Conservation (phyloP, 37 sponge, comb jelly and placozoan species). For the Mnemiopsis leidyi region DNA sequence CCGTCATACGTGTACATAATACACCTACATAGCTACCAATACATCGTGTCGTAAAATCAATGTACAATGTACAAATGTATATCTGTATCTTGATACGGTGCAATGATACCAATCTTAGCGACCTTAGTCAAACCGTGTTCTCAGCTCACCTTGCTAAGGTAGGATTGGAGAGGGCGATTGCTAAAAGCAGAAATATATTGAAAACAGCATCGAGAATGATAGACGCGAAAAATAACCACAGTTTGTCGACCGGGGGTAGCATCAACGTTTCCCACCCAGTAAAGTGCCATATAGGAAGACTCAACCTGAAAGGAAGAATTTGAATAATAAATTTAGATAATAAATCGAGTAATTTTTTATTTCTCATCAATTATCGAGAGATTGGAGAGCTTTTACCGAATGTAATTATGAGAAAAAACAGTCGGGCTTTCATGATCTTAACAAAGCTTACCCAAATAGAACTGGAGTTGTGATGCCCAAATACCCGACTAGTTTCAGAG, state of each 20-base stretch:
- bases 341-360: too few relatives aligned
- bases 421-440: not conserved
- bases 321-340: too few relatives aligned
- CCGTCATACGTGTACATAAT: not conserved
- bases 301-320: not conserved
- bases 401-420: too few relatives aligned
- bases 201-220: not conserved
- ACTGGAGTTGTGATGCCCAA: constrained; percentile 43
- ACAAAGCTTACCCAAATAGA: constrained; percentile 14
- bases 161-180: constrained; percentile 55
- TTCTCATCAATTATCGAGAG: too few relatives aligned
- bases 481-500: constrained; percentile 29
- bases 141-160: constrained; percentile 12
- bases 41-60: not conserved
- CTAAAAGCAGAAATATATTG: constrained; percentile 33
- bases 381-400: too few relatives aligned
- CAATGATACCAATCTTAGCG: too few relatives aligned
- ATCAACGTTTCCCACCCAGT: constrained; percentile 52
- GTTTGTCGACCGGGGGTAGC: constrained; percentile 23
- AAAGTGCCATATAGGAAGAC: constrained; percentile 51
- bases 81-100: not conserved
- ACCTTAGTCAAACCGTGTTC: too few relatives aligned
- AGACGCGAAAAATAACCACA: not conserved
- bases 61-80: not conserved
- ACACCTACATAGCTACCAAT: not conserved